These are phyloP conservation scores for Ceratina japonica DNA, from an alignment of 1,140 invertebrate species.

Conservation along the genomic window DNA sequence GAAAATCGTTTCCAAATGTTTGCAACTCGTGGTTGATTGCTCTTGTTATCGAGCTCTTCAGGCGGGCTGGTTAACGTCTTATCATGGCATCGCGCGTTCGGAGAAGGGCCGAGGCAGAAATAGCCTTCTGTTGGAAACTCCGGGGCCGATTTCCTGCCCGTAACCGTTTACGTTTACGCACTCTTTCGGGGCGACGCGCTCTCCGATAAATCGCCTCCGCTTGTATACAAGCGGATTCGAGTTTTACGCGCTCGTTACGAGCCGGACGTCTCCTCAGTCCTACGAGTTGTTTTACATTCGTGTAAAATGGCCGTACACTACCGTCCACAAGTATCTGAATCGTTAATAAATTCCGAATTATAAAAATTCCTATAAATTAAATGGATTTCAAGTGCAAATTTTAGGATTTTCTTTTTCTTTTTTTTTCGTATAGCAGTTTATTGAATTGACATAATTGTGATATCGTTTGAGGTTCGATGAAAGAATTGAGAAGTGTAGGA, in stretches of 20 bases:
- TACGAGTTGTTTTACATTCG: conserved; percentile 10
- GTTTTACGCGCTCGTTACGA: conserved; percentile 48
- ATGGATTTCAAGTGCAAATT: neutral
- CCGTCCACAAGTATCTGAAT: no score
- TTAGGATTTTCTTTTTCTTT: no score
- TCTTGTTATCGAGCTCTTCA: neutral
- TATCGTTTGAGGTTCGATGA: no score
- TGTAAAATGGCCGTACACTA: neutral
- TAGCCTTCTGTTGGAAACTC: conserved; percentile 31
- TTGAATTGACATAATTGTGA: no score
- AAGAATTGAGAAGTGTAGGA: no score
- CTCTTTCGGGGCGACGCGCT: conserved; percentile 16
- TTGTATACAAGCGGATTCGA: conserved; percentile 38
- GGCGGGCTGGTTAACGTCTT: neutral
- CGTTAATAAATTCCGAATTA: no score
- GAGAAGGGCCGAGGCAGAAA: conserved; percentile 12
- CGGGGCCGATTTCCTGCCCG: conserved; percentile 11
- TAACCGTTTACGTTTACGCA: conserved; percentile 37
- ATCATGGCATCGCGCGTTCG: conserved; percentile 1
- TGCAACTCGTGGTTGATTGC: neutral
- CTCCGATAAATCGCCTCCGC: conserved; percentile 39
- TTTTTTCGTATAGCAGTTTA: no score
- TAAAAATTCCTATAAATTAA: neutral
- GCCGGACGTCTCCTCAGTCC: neutral
- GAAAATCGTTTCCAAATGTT: neutral